These are phyloP conservation scores for Rhodinocichla rosea DNA, from an alignment of 2,113 vertebrate species.

Conservation along the genomic window DNA sequence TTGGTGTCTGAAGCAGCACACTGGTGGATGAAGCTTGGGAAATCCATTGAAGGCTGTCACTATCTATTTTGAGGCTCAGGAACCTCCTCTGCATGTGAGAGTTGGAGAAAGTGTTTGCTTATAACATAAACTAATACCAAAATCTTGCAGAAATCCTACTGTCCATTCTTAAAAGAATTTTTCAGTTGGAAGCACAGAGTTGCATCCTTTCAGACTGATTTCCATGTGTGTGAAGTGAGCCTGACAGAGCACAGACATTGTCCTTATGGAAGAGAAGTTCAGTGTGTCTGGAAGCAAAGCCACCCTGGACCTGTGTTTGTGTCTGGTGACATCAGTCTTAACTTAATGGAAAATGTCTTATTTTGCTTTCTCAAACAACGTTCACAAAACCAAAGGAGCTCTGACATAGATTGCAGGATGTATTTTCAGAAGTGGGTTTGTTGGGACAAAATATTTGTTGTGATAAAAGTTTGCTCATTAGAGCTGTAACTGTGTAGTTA, in stretches of 20 bases:
- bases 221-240: neutral
- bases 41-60: neutral
- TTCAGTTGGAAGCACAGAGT: neutral
- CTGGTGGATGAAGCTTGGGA: neutral
- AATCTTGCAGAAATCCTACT: neutral
- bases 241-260: fast-evolving
- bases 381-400: neutral
- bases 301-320: neutral
- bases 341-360: neutral
- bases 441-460: neutral
- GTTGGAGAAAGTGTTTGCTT: neutral
- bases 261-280: neutral
- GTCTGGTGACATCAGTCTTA: neutral
- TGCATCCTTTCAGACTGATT: neutral
- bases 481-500: neutral
- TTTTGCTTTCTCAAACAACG: neutral
- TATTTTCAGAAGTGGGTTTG: neutral
- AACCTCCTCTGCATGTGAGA: neutral
- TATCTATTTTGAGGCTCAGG: neutral
- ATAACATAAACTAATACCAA: neutral
- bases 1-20: neutral
- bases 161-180: neutral
- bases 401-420: neutral
- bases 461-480: neutral
- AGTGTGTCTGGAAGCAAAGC: neutral